phyloP scores from a whole-genome alignment of 2,888 invertebrate species.

The Tolmerus cingulatus region DNA sequence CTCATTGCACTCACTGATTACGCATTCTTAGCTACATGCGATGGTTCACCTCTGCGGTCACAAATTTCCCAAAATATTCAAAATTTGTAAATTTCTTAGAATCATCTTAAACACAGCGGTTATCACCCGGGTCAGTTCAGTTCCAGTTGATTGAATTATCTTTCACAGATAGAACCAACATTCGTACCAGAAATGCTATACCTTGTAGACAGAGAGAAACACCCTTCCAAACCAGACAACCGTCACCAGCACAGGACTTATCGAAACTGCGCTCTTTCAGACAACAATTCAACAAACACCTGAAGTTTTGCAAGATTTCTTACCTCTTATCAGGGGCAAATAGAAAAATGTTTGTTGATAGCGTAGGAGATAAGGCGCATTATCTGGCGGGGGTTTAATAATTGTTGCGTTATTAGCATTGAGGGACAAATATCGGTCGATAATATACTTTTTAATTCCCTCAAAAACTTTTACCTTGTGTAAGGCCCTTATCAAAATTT shows the following conservation, averaged over 20 bases:
- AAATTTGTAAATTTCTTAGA: not conserved
- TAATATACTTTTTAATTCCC: not conserved
- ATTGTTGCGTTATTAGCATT: too few species aligned
- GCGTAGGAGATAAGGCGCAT: not conserved
- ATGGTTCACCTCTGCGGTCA: not conserved
- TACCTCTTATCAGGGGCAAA: not conserved
- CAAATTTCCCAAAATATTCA: not conserved
- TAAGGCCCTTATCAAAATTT: slow-evolving; percentile 1
- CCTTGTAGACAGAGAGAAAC: not conserved
- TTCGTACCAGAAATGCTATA: not conserved
- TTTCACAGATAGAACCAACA: not conserved
- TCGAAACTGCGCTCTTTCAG: not conserved
- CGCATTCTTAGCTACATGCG: not conserved
- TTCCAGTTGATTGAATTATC: not conserved
- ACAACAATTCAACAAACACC: not conserved
- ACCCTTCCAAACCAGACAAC: not conserved
- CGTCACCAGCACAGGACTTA: not conserved
- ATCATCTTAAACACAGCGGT: not conserved
- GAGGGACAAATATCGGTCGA: not conserved
- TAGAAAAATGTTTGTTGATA: not conserved
- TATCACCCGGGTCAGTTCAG: not conserved
- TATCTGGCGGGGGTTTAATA: not conserved
- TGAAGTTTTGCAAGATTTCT: not conserved
- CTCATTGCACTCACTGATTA: not conserved
- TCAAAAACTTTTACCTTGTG: slow-evolving; percentile 4